Evolutionary conservation across 1,140 invertebrate genomes (phyloP).

Genomic region (Aphidius gifuensis): DNA sequence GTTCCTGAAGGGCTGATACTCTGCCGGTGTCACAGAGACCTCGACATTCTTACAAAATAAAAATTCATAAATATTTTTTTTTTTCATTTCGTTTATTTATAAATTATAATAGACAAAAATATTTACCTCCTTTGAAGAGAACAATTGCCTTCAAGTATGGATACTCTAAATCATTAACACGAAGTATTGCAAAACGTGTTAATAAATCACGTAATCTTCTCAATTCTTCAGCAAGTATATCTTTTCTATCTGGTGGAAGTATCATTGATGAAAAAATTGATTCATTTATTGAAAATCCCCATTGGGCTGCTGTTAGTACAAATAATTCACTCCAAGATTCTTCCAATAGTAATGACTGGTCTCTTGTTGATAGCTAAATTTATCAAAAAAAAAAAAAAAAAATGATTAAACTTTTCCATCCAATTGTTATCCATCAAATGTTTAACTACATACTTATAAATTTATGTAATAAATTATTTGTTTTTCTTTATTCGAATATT

Average conservation of each 20-base stretch:
- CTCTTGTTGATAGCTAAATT: constrained; percentile 64
- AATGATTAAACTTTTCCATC: too few species aligned
- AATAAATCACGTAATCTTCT: constrained; percentile 63
- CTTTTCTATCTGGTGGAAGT: constrained; percentile 39
- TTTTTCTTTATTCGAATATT: too few species aligned
- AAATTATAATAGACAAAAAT: constrained; percentile 15
- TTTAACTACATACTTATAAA: too few species aligned
- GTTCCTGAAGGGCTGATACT: constrained; percentile 72
- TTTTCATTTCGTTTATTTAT: background rate
- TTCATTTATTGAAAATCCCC: constrained; percentile 71
- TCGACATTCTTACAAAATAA: constrained; percentile 59
- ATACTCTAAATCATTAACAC: constrained; percentile 79
- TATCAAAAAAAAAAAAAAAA: constrained; percentile 4
- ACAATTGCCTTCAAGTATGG: constrained; percentile 79
- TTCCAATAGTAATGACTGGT: constrained; percentile 71
- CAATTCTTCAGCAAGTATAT: constrained; percentile 54
- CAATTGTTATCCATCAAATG: too few species aligned
- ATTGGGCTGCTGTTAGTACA: constrained; percentile 76
- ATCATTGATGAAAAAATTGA: constrained; percentile 37
- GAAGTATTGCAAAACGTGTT: constrained; percentile 62
- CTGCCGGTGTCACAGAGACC: constrained; percentile 63
- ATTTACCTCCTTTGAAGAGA: constrained; percentile 75
- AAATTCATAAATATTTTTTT: constrained; percentile 4
- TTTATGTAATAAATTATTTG: too few species aligned
- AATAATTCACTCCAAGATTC: constrained; percentile 85